These are phyloP conservation scores for Machimus rusticus DNA, from an alignment of 2,888 invertebrate genomes.

Conservation along the genomic window DNA sequence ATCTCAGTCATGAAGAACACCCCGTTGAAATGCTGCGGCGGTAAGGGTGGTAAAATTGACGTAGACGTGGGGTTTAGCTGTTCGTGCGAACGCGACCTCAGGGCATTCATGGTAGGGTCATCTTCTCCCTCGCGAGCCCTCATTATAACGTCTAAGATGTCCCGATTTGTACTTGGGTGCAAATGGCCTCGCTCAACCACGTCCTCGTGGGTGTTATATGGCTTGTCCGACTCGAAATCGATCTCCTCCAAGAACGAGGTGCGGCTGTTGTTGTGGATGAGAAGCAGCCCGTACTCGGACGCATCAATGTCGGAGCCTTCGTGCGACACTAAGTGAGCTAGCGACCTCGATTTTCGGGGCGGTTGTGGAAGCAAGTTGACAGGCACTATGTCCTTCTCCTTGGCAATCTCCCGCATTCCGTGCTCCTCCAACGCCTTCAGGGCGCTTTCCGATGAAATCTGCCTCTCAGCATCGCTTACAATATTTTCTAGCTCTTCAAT, in stretches of 20 bases:
- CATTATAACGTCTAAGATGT: constrained; percentile 67
- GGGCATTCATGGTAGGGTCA: constrained; percentile 60
- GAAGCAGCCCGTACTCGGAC: constrained; percentile 60
- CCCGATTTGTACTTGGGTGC: constrained; percentile 65
- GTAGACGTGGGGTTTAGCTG: background rate
- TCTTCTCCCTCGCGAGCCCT: constrained; percentile 65
- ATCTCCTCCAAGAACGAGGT: constrained; percentile 67
- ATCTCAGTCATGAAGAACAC: constrained; percentile 68
- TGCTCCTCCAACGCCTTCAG: constrained; percentile 54
- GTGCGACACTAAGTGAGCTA: constrained; percentile 73
- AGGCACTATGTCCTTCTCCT: constrained; percentile 77
- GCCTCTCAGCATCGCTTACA: constrained; percentile 83
- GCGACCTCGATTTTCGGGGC: constrained; percentile 76
- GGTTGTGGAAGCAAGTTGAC: constrained; percentile 82
- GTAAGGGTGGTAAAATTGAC: constrained; percentile 44
- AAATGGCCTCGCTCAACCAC: constrained; percentile 28
- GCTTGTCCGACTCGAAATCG: constrained; percentile 65
- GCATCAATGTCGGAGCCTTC: constrained; percentile 61
- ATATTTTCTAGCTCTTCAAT: constrained; percentile 86
- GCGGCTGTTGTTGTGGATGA: constrained; percentile 66
- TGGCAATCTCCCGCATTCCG: constrained; percentile 52
- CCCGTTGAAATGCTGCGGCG: constrained; percentile 66
- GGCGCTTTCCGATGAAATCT: constrained; percentile 58
- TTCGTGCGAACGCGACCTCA: constrained; percentile 56
- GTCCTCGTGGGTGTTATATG: constrained; percentile 42